Percentiles rank a stretch among this genome's conserved stretches.
Conservation (phyloP, 2,113 vertebrate species). For the Vulpes vulpes region DNA sequence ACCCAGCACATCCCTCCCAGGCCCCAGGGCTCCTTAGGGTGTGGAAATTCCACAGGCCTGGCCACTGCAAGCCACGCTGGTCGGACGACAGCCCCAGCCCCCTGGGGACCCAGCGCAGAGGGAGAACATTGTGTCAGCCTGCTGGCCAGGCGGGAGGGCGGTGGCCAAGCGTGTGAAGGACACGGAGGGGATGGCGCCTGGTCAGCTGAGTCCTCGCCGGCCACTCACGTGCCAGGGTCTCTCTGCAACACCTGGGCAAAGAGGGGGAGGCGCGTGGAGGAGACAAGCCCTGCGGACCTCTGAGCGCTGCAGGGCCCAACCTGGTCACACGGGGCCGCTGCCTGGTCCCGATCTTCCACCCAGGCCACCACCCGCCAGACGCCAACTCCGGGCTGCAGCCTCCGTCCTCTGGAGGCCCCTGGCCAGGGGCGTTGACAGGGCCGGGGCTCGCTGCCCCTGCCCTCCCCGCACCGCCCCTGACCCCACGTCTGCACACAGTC, state of each 20-base stretch:
- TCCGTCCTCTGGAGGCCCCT: neutral
- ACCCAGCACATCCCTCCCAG: neutral
- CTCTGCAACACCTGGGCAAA: neutral
- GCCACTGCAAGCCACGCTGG: neutral
- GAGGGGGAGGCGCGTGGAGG: accelerated
- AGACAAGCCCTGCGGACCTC: neutral
- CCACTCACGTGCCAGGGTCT: neutral
- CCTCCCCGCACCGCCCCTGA: neutral
- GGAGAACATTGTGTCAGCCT: neutral
- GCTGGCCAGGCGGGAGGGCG: neutral
- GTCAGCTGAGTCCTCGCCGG: neutral
- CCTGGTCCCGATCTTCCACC: accelerated
- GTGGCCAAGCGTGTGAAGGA: neutral
- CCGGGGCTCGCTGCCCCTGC: neutral
- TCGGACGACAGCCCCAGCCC: neutral
- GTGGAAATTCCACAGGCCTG: neutral
- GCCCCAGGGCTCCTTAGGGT: neutral
- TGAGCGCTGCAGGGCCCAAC: neutral
- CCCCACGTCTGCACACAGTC: neutral
- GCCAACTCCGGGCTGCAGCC: neutral
- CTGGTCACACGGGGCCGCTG: neutral
- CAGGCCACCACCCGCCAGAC: neutral
- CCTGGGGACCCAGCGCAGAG: neutral
- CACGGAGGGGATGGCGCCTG: accelerated
- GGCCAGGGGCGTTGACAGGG: neutral